These are phyloP conservation scores for Disparrhopalites patrizii DNA, from an alignment of 2,888 invertebrate genomes.

Conservation along the genomic window DNA sequence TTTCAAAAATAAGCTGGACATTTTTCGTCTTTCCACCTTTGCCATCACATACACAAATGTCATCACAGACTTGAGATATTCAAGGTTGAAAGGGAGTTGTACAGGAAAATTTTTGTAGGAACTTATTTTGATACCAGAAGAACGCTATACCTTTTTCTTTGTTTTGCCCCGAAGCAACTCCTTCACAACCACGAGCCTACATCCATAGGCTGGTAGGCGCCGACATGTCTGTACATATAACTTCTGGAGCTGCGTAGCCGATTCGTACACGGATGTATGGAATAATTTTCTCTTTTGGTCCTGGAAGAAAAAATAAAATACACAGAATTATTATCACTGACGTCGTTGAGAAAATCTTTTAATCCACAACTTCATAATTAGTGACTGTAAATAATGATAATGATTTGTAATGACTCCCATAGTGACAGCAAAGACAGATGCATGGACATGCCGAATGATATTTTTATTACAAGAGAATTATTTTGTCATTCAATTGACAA, in stretches of 20 bases:
- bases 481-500: no score
- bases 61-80: background rate
- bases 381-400: background rate
- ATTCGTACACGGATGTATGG: constrained; percentile 62
- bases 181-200: constrained; percentile 61
- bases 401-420: no score
- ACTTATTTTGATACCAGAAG: no score
- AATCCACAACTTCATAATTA: no score
- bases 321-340: no score
- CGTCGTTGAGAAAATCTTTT: no score
- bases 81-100: background rate
- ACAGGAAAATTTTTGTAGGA: background rate
- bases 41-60: background rate
- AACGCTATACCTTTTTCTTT: constrained; percentile 57
- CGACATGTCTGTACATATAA: constrained; percentile 62
- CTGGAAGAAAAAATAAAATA: constrained; percentile 51
- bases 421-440: no score
- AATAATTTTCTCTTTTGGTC: constrained; percentile 62
- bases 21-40: no score
- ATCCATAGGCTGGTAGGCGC: constrained; percentile 60
- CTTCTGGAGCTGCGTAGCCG: constrained; percentile 61
- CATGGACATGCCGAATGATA: no score
- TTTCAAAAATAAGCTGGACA: no score
- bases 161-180: constrained; percentile 60
- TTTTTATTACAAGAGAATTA: no score